A percentile compares a stretch with the other conserved stretches of the same genome.
Evolutionary conservation across 2,113 vertebrate species (phyloP).

Genomic region (Pagrus major): DNA sequence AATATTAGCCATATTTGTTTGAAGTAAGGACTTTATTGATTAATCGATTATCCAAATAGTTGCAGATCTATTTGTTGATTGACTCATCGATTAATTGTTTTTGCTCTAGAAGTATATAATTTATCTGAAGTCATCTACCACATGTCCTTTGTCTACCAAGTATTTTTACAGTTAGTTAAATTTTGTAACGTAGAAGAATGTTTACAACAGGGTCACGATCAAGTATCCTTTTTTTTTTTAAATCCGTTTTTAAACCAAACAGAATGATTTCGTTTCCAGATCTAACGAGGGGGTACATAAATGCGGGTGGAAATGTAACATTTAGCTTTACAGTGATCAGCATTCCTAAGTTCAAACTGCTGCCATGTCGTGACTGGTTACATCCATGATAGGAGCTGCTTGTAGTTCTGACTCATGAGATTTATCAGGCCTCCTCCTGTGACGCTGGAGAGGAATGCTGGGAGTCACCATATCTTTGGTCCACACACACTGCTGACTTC

Average conservation of each 20-base stretch:
- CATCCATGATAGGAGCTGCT: not conserved
- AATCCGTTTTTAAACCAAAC: not conserved
- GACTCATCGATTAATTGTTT: not conserved
- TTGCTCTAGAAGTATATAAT: not conserved
- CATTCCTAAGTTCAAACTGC: not conserved
- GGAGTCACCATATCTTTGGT: constrained; percentile 34
- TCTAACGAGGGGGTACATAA: not conserved
- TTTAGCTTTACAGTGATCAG: not conserved
- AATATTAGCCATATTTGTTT: not conserved
- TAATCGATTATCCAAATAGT: not conserved
- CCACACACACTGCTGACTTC: constrained; percentile 33
- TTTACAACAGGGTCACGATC: not conserved
- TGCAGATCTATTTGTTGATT: not conserved
- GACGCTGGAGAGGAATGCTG: constrained; percentile 21
- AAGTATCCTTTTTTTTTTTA: not conserved
- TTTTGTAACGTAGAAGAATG: not conserved
- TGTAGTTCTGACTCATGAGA: constrained; percentile 44
- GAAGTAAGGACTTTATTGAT: not conserved
- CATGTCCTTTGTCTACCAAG: not conserved
- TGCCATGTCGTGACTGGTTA: not conserved
- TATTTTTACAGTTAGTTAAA: not conserved
- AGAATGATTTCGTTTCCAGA: not conserved
- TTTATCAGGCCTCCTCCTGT: constrained; percentile 12
- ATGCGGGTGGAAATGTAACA: not conserved
- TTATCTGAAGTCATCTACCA: not conserved